Percentiles rank a stretch among this genome's conserved stretches.
Conservation (phyloP, 2,113 vertebrate genomes). For the Chionomys nivalis region DNA sequence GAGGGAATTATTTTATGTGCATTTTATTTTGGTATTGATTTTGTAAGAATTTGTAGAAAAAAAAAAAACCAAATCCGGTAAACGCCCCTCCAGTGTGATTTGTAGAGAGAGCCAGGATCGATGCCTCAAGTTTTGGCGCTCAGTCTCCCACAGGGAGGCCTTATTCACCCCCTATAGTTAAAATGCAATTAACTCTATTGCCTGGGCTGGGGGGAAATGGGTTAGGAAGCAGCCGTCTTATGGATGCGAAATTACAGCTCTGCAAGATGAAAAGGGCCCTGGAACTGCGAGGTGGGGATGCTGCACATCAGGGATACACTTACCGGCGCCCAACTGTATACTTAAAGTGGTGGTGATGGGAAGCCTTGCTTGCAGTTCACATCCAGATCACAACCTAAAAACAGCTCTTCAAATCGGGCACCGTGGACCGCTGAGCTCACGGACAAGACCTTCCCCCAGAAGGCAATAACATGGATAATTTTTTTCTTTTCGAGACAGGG, state of each 20-base stretch:
- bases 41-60: constrained; percentile 6
- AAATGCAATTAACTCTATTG: not conserved
- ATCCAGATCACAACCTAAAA: not conserved
- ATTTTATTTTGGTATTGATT: constrained; percentile 55
- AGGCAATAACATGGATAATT: not conserved
- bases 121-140: not conserved
- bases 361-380: not conserved
- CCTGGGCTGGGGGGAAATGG: not conserved
- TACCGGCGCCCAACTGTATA: not conserved
- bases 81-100: constrained; percentile 7
- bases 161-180: not conserved
- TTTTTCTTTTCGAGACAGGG: not conserved
- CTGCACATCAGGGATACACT: not conserved
- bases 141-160: not conserved
- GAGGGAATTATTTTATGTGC: constrained; percentile 16
- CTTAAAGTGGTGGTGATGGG: not conserved
- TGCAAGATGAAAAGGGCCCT: not conserved
- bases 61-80: not conserved
- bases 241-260: not conserved
- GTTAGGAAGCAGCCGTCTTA: not conserved
- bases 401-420: not conserved
- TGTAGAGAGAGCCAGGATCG: not conserved
- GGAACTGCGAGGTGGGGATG: not conserved
- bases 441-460: not conserved
- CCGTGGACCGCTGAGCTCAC: not conserved